Percentiles rank a stretch among this genome's conserved stretches.
Evolutionary conservation across 2,888 invertebrate genomes (phyloP).

Genomic region (Malthinus flaveolus): DNA sequence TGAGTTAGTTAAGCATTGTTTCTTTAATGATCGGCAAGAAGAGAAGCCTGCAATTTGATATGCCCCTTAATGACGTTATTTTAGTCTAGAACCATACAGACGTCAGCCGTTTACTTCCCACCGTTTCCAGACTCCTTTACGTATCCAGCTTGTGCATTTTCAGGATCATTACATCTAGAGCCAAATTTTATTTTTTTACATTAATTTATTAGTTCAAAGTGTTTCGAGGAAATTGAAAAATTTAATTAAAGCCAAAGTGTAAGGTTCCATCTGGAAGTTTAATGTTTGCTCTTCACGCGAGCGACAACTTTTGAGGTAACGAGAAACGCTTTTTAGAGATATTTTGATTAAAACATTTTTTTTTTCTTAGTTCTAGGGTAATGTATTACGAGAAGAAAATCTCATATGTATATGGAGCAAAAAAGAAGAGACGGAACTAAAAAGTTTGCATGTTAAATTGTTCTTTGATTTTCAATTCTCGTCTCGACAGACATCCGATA

Average conservation of each 20-base stretch:
- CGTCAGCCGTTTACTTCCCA: conserved; percentile 20
- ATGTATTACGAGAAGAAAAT: neutral
- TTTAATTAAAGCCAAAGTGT: too few relatives aligned
- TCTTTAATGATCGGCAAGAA: conserved; percentile 36
- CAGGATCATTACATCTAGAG: neutral
- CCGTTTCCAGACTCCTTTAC: conserved; percentile 6
- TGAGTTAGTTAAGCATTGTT: conserved; percentile 37
- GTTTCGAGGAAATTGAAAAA: too few relatives aligned
- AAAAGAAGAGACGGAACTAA: conserved; percentile 26
- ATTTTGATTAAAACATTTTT: neutral
- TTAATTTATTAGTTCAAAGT: neutral
- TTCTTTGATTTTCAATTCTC: conserved; percentile 30
- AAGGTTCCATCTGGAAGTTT: too few relatives aligned
- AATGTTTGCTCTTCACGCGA: too few relatives aligned
- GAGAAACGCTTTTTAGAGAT: neutral
- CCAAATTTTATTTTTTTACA: neutral
- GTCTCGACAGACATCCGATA: conserved; percentile 32
- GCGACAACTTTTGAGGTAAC: neutral
- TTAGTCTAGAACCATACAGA: conserved; percentile 23
- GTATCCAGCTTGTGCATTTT: conserved; percentile 1
- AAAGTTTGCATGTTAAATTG: conserved; percentile 33
- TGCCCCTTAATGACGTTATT: conserved; percentile 36
- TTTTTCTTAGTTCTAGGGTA: conserved; percentile 7
- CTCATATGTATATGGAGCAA: neutral
- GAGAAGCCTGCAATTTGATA: conserved; percentile 36